phyloP scores from a whole-genome alignment of 1,140 invertebrate species.

The Apis laboriosa region DNA sequence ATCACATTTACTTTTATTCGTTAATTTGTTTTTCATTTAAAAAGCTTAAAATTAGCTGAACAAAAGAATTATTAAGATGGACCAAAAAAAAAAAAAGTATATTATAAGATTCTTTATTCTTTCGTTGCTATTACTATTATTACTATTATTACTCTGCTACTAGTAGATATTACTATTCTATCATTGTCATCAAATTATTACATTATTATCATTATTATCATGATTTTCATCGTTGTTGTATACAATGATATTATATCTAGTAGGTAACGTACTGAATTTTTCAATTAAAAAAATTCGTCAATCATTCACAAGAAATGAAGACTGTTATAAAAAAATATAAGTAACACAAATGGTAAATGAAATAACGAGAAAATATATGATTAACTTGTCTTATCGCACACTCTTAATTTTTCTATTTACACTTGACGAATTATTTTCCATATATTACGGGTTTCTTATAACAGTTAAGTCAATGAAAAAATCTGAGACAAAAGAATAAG shows the following conservation, averaged over 20 bases:
- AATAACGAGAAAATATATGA: not conserved
- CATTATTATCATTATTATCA: not conserved
- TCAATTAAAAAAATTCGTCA: not conserved
- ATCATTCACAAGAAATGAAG: not conserved
- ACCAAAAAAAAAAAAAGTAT: not conserved
- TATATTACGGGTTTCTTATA: not conserved
- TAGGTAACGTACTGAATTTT: not conserved
- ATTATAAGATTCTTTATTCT: not conserved
- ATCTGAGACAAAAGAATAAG: not conserved
- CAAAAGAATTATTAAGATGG: constrained; percentile 11
- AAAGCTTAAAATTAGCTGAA: not conserved
- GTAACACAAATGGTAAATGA: not conserved
- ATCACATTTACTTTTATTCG: not conserved
- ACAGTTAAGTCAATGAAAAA: not conserved
- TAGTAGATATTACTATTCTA: not conserved
- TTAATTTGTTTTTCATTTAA: not conserved
- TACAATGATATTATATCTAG: not conserved
- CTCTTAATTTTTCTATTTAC: not conserved
- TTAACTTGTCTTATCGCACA: constrained; percentile 6
- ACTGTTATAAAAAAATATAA: constrained; percentile 12
- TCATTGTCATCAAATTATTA: not conserved
- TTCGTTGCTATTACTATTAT: not conserved
- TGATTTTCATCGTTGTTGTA: not conserved
- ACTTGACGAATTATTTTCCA: not conserved
- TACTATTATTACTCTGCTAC: not conserved